phyloP scores from a whole-genome alignment of 2,888 invertebrate genomes.

The Drosophila quinaria region DNA sequence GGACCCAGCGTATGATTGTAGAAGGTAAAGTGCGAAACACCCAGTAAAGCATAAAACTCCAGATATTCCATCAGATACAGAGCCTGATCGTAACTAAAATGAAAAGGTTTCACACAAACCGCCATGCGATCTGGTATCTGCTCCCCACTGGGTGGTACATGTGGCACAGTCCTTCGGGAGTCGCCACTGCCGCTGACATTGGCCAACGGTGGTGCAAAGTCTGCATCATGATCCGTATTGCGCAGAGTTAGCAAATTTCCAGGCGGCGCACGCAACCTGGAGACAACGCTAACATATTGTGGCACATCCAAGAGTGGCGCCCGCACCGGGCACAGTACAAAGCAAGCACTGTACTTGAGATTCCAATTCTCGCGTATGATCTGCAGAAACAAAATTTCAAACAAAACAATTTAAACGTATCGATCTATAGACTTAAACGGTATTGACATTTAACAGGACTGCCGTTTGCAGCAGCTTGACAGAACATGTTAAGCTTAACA shows the following conservation, averaged over 20 bases:
- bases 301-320: slow-evolving; percentile 88
- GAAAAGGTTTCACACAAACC: slow-evolving; percentile 96
- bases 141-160: slow-evolving; percentile 73
- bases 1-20: slow-evolving; percentile 95
- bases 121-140: slow-evolving; percentile 88
- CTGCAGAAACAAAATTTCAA: slow-evolving; percentile 83
- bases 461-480: neutral
- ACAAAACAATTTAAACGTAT: neutral
- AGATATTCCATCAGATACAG: slow-evolving; percentile 95
- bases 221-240: slow-evolving; percentile 87
- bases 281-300: slow-evolving; percentile 90
- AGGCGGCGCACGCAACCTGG: slow-evolving; percentile 87
- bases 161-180: slow-evolving; percentile 6
- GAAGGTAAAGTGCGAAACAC: slow-evolving; percentile 94
- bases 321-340: slow-evolving; percentile 92
- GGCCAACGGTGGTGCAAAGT: slow-evolving; percentile 65
- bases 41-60: slow-evolving; percentile 93
- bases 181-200: slow-evolving; percentile 26
- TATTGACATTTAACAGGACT: no score
- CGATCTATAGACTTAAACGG: no score
- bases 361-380: slow-evolving; percentile 97
- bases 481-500: neutral
- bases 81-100: slow-evolving; percentile 94
- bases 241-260: slow-evolving; percentile 89
- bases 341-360: slow-evolving; percentile 95